Percentiles rank a stretch among this genome's conserved stretches.
These are phyloP conservation scores for Dendrocopos noguchii DNA, from an alignment of 2,113 vertebrate species.

Conservation along the genomic window DNA sequence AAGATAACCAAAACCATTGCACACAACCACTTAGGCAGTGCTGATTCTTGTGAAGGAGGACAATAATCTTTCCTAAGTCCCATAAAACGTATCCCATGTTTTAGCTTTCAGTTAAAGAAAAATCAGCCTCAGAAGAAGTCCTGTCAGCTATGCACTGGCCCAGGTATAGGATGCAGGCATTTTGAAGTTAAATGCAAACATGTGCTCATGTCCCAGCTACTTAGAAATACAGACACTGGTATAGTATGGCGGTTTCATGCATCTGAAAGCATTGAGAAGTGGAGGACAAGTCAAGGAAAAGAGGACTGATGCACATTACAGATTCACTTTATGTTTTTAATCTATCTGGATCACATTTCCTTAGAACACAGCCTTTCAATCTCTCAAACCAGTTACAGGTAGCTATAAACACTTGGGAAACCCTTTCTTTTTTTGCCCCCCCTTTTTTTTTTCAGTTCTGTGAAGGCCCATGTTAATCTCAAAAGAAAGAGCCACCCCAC, in stretches of 20 bases:
- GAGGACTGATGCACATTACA: rapidly evolving
- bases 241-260: background rate
- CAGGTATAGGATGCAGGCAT: background rate
- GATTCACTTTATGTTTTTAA: background rate
- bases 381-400: background rate
- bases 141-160: background rate
- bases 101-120: background rate
- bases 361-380: background rate
- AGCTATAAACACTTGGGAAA: background rate
- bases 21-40: background rate
- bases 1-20: background rate
- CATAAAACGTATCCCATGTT: background rate
- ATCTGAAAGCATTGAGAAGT: rapidly evolving
- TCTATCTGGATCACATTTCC: background rate
- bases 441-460: background rate
- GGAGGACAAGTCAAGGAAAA: background rate
- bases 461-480: rapidly evolving
- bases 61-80: background rate
- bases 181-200: background rate
- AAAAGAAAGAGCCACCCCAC: background rate
- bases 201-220: background rate
- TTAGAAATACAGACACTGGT: background rate
- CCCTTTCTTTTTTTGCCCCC: background rate
- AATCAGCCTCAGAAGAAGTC: background rate
- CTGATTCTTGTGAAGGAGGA: background rate